Conservation (phyloP, 2,113 vertebrate genomes). For the Pterocles gutturalis region DNA sequence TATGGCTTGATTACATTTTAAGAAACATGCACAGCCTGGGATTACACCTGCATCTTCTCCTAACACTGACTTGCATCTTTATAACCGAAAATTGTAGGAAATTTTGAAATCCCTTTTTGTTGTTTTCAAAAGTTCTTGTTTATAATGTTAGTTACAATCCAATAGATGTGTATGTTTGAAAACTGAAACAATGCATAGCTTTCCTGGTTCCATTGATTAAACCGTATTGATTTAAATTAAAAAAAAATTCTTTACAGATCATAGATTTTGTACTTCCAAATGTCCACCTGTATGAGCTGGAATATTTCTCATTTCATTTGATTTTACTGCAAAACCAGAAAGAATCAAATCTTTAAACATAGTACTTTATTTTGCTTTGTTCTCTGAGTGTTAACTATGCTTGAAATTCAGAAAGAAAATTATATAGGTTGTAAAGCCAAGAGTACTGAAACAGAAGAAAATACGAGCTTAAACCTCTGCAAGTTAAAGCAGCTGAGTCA, state of each 20-base stretch:
- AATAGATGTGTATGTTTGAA: not conserved
- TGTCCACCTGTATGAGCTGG: fast-evolving
- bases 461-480: not conserved
- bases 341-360: not conserved
- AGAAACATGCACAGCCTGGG: not conserved
- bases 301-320: not conserved
- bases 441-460: not conserved
- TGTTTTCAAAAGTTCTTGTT: not conserved
- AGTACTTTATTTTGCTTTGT: not conserved
- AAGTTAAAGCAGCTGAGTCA: not conserved
- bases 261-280: not conserved
- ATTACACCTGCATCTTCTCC: not conserved
- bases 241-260: not conserved
- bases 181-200: not conserved
- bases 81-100: not conserved
- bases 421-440: not conserved
- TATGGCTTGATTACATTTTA: not conserved
- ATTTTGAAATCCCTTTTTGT: not conserved
- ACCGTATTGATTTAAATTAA: not conserved
- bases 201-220: not conserved
- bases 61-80: not conserved
- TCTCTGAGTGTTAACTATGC: not conserved
- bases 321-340: not conserved
- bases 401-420: not conserved
- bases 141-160: not conserved